These are phyloP conservation scores for Drosophila sulfurigaster DNA, from an alignment of 1,140 invertebrate species.

Conservation along the genomic window DNA sequence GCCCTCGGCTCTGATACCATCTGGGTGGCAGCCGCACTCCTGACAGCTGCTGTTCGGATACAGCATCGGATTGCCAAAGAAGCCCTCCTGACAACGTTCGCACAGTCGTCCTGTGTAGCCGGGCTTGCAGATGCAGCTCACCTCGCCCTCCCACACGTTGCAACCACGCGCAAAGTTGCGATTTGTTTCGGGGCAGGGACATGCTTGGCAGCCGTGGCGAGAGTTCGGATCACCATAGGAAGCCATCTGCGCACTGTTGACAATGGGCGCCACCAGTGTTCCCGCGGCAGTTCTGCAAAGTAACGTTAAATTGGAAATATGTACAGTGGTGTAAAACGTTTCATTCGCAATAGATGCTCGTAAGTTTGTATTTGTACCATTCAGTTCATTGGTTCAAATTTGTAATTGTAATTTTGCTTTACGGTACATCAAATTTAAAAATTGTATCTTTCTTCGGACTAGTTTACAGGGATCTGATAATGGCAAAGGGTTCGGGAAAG, in stretches of 20 bases:
- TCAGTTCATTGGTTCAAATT: not conserved
- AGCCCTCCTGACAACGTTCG: slow-evolving; percentile 90
- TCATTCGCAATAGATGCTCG: not conserved
- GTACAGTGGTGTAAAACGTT: not conserved
- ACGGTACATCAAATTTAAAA: too few relatives aligned
- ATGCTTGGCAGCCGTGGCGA: slow-evolving; percentile 90
- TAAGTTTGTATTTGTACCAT: not conserved
- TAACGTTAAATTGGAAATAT: not conserved
- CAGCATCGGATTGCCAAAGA: slow-evolving; percentile 89
- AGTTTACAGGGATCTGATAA: too few relatives aligned
- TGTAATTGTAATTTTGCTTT: too few relatives aligned
- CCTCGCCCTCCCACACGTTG: slow-evolving; percentile 86
- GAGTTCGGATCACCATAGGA: slow-evolving; percentile 91
- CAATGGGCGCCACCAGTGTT: slow-evolving; percentile 93
- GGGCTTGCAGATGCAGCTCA: slow-evolving; percentile 89
- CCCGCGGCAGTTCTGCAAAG: slow-evolving; percentile 91
- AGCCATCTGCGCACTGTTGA: slow-evolving; percentile 92
- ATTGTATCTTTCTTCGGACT: too few relatives aligned
- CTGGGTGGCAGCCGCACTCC: slow-evolving; percentile 91
- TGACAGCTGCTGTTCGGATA: slow-evolving; percentile 89
- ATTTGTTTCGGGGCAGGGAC: slow-evolving; percentile 92
- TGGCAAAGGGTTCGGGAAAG: too few relatives aligned
- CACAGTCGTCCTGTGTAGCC: slow-evolving; percentile 89
- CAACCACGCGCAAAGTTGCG: slow-evolving; percentile 92
- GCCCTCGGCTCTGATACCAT: slow-evolving; percentile 90